Percentiles rank a stretch among this genome's conserved stretches.
phyloP scores from a whole-genome alignment of 2,888 invertebrate genomes.

The Trimorus sp. region DNA sequence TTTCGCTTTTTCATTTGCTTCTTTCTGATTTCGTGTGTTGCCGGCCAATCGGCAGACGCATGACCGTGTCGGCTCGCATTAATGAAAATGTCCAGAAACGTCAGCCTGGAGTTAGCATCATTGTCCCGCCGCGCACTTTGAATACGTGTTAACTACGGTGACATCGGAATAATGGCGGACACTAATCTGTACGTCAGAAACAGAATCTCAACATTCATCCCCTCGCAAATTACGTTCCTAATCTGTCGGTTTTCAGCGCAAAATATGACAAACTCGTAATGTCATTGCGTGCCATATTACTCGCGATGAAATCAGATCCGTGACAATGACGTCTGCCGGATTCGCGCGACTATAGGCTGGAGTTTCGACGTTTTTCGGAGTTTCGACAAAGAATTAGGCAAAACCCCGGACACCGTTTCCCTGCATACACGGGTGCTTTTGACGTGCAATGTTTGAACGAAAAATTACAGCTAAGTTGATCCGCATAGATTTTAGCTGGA shows the following conservation, averaged over 20 bases:
- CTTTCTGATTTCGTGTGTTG: background rate
- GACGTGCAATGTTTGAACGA: too few species aligned
- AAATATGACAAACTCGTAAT: slow-evolving; percentile 80
- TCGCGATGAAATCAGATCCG: slow-evolving; percentile 47
- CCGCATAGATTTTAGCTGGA: too few species aligned
- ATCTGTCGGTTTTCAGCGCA: slow-evolving; percentile 80
- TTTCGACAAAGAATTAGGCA: too few species aligned
- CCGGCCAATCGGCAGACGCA: slow-evolving; percentile 5
- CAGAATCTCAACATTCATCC: slow-evolving; percentile 75
- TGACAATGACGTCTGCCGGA: too few species aligned
- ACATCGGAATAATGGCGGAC: slow-evolving; percentile 82
- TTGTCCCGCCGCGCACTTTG: slow-evolving; percentile 71
- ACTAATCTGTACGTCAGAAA: slow-evolving; percentile 82
- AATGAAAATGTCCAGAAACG: slow-evolving; percentile 51
- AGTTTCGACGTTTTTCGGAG: too few species aligned
- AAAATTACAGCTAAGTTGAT: too few species aligned
- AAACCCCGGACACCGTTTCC: too few species aligned
- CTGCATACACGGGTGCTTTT: too few species aligned
- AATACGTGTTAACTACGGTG: slow-evolving; percentile 81
- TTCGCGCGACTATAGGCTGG: too few species aligned
- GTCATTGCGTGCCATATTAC: slow-evolving; percentile 61
- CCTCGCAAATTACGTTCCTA: slow-evolving; percentile 74
- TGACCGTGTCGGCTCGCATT: slow-evolving; percentile 20
- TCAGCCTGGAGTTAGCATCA: slow-evolving; percentile 49
- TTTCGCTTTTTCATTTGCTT: background rate